Conservation (phyloP, 2,888 invertebrate genomes). For the Hyalella azteca region DNA sequence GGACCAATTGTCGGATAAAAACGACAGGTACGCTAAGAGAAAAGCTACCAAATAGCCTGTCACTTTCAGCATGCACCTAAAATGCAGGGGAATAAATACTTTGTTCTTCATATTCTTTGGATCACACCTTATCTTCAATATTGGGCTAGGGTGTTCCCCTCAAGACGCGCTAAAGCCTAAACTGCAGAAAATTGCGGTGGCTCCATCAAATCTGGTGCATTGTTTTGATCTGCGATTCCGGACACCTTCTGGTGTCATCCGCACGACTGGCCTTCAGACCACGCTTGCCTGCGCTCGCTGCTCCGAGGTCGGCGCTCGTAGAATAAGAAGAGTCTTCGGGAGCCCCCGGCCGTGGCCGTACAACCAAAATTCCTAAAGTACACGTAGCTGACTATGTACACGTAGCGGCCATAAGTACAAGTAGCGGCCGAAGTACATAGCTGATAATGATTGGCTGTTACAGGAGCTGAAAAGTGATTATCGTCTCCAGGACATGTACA, state of each 20-base stretch:
- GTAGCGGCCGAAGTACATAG: too few relatives aligned
- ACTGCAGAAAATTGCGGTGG: constrained; percentile 12
- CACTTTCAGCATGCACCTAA: not conserved
- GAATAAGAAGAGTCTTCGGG: too few relatives aligned
- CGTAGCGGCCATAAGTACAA: too few relatives aligned
- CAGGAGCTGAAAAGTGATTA: too few relatives aligned
- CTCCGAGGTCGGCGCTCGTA: not conserved
- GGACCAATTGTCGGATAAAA: too few relatives aligned
- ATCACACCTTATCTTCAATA: constrained; percentile 4
- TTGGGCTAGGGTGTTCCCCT: constrained; percentile 14
- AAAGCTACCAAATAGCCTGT: not conserved
- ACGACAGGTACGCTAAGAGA: too few relatives aligned
- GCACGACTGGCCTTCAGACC: constrained; percentile 3
- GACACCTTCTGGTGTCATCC: constrained; percentile 10
- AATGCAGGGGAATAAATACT: too few relatives aligned
- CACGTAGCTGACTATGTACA: too few relatives aligned
- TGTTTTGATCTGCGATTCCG: constrained; percentile 31
- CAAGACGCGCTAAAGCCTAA: not conserved
- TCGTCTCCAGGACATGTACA: too few relatives aligned
- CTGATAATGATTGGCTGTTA: too few relatives aligned
- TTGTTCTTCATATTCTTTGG: not conserved
- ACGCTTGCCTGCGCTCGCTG: constrained; percentile 21
- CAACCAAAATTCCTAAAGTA: too few relatives aligned
- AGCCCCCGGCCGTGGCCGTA: too few relatives aligned
- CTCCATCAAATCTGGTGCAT: constrained; percentile 36